These are phyloP conservation scores for Lanistes nyassanus DNA, from an alignment of 1,140 invertebrate species.

Conservation along the genomic window DNA sequence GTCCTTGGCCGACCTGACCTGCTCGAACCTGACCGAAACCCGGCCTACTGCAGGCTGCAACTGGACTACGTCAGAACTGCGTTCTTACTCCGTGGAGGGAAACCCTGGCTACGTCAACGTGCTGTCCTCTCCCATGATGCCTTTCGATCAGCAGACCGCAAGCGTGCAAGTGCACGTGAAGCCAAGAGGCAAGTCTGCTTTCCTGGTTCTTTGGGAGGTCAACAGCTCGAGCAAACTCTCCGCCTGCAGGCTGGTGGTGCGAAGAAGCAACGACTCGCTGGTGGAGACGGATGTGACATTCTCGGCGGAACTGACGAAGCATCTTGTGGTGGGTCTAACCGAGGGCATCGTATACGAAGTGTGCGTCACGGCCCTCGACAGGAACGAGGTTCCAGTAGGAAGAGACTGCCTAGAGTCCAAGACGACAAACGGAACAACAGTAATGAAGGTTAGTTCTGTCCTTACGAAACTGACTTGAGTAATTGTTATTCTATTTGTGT, in stretches of 20 bases:
- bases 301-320: conserved; percentile 1
- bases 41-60: conserved; percentile 1
- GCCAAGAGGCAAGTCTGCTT: neutral
- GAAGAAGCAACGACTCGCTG: conserved; percentile 17
- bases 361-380: conserved; percentile 22
- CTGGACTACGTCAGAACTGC: neutral
- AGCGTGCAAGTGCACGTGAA: conserved; percentile 11
- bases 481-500: too few species aligned
- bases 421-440: conserved; percentile 5
- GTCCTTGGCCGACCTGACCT: conserved; percentile 18
- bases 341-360: conserved; percentile 15
- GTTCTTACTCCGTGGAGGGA: neutral
- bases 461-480: too few species aligned
- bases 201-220: conserved; percentile 20
- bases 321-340: conserved; percentile 13
- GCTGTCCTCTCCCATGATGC: conserved; percentile 23
- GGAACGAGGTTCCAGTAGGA: conserved; percentile 23
- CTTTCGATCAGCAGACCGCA: conserved; percentile 16
- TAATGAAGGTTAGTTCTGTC: neutral
- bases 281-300: conserved; percentile 25
- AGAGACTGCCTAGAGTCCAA: conserved; percentile 18
- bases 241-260: conserved; percentile 17
- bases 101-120: conserved; percentile 13
- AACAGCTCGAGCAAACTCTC: conserved; percentile 7
- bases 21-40: neutral